These are phyloP conservation scores for Cynodonichthys magdalenae DNA, from an alignment of 2,797 vertebrate species.

Conservation along the genomic window DNA sequence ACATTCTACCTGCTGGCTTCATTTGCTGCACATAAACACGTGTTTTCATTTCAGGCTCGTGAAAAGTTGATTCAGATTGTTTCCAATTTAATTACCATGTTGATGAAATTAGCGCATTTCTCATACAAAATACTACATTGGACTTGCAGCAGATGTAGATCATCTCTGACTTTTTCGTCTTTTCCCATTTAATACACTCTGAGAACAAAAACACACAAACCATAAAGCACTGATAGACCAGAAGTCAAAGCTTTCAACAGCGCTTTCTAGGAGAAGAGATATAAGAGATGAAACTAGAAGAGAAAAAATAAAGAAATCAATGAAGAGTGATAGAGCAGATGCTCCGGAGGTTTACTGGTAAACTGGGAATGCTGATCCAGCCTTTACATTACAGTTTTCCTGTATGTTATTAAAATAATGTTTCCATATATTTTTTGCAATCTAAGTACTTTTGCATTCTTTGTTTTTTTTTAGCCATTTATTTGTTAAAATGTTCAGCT, in stretches of 20 bases:
- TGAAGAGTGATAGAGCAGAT: slow-evolving; percentile 27
- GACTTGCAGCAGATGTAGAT: slow-evolving; percentile 5
- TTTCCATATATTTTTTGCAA: no score
- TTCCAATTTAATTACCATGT: background rate
- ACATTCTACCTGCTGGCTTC: background rate
- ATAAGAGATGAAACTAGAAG: slow-evolving; percentile 16
- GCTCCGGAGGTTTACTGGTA: slow-evolving; percentile 26
- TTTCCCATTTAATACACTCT: slow-evolving; percentile 8
- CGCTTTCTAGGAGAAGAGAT: slow-evolving; percentile 14
- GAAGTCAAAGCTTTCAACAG: background rate
- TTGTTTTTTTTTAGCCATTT: no score
- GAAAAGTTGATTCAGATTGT: background rate
- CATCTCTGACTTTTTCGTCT: slow-evolving; percentile 4
- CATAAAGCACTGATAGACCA: slow-evolving; percentile 22
- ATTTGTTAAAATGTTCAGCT: no score
- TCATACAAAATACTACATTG: background rate
- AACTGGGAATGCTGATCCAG: no score
- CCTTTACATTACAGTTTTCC: no score
- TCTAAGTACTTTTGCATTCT: no score
- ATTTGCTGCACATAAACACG: slow-evolving; percentile 1
- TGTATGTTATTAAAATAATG: no score
- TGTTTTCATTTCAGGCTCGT: background rate
- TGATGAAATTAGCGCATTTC: slow-evolving; percentile 10
- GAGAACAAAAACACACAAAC: slow-evolving; percentile 11
- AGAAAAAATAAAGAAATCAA: slow-evolving; percentile 22